Evolutionary conservation across 2,888 invertebrate genomes (phyloP), one percentile per base, ranked within the genome.

Genomic region (Melanostoma mellinum): DNA sequence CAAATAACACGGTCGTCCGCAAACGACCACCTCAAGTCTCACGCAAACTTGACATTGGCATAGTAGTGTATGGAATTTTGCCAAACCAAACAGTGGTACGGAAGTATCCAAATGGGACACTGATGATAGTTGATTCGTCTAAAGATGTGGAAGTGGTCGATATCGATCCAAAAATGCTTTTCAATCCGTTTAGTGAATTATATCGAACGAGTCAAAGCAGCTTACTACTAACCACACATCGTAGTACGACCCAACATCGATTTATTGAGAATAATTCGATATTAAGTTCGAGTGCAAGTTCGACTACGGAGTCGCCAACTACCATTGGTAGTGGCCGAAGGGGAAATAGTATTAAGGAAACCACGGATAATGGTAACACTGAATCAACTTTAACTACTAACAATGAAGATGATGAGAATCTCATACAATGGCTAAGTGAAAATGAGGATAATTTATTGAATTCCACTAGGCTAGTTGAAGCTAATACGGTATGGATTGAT

Each of bases 41-140:
- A 42, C 79, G 72, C 6, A 80, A 60, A 6, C 73, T 82, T 5
- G 94, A 95, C 92, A 95, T 94, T 88, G 93, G 82, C 10, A 46
- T 86, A 6, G 78, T 94, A 85, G 93, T 95, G 86, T 96, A 95
- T 89, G 95, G 95, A 87, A 94, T 96, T 87, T 93, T 95, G 87
- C 95, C 95, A 85, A 95, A 96, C 90, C 95, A 95, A 92, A 95
- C 95, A 86, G 94, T 96, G 91, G 94, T 96, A 90, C 94, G 94
- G 92, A 95, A 95, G 92, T 96, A 94, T 90, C 95, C 95, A 86
- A 96, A 96, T 89, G 96, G 96, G 90, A 95, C 95, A 89, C 92
- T 94, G 91, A 94, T 95, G 91, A 95, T 95, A 91, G 94, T 95
- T 89, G 85, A 85, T 68, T 80, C 85, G 38, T 68, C 80, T 2